A percentile compares a stretch with the other conserved stretches of the same genome.
Evolutionary conservation across 2,113 vertebrate genomes (phyloP).

Genomic region (Xiphophorus hellerii): DNA sequence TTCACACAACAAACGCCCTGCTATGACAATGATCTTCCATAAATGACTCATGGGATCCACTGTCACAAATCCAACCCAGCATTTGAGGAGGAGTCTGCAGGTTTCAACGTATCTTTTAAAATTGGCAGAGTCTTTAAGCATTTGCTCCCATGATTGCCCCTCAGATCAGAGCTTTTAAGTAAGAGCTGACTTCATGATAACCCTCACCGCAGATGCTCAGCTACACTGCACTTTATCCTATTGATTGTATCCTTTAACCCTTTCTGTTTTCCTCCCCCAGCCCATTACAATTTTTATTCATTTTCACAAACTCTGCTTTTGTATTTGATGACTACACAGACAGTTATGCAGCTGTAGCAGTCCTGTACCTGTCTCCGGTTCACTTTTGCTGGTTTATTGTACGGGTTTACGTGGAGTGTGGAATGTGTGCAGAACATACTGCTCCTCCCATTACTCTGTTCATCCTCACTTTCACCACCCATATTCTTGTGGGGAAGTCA

Average conservation of each 20-base stretch:
- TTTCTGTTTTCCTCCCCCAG: background rate
- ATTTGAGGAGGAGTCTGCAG: background rate
- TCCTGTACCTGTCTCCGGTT: background rate
- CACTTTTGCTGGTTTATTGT: background rate
- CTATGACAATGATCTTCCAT: background rate
- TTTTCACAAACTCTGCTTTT: background rate
- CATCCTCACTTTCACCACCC: constrained; percentile 31
- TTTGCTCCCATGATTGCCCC: background rate
- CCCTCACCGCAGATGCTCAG: background rate
- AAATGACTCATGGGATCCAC: constrained; percentile 13
- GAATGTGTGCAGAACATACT: constrained; percentile 2
- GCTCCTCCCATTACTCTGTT: constrained; percentile 57
- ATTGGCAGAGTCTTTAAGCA: background rate
- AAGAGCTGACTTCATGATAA: constrained; percentile 49
- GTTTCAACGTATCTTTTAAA: constrained; percentile 35
- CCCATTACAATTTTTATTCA: constrained; percentile 1
- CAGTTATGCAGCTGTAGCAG: background rate
- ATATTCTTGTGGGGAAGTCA: constrained; percentile 48
- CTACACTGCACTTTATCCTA: constrained; percentile 46
- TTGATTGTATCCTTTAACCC: constrained; percentile 54
- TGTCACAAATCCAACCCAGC: background rate
- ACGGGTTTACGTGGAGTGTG: constrained; percentile 52
- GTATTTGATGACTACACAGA: background rate
- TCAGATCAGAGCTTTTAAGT: background rate
- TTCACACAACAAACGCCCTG: background rate